Percentiles rank a stretch among this genome's conserved stretches.
phyloP scores from a whole-genome alignment of 2,113 vertebrate species.

The Vimba vimba region DNA sequence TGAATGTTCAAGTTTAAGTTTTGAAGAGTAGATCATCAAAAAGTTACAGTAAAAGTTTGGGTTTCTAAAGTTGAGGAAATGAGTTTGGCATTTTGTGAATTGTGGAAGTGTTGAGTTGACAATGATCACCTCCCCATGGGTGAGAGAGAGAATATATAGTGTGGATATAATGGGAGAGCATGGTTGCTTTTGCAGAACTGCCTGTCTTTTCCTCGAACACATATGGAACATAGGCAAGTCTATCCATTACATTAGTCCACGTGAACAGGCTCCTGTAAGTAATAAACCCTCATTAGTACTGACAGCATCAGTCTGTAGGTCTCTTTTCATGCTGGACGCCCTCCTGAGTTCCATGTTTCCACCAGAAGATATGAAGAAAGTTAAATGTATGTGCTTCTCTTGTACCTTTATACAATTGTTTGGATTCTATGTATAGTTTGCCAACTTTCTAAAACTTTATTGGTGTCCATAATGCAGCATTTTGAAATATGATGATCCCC shows the following conservation, averaged over 20 bases:
- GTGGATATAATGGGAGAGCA: neutral
- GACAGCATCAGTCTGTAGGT: neutral
- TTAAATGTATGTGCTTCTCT: constrained; percentile 42
- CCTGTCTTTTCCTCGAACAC: constrained; percentile 22
- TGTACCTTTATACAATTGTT: neutral
- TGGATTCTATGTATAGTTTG: neutral
- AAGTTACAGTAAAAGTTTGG: neutral
- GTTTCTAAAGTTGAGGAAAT: neutral
- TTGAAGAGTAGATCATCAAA: neutral
- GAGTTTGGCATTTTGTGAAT: neutral
- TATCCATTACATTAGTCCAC: neutral
- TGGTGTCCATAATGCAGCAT: no score
- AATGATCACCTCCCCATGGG: neutral
- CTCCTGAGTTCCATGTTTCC: neutral
- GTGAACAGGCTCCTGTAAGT: constrained; percentile 11
- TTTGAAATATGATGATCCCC: no score
- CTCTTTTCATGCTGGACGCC: neutral
- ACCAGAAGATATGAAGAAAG: constrained; percentile 43
- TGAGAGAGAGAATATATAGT: neutral
- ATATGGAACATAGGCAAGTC: neutral
- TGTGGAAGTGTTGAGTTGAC: constrained; percentile 24
- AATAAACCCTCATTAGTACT: neutral
- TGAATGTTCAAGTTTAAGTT: neutral
- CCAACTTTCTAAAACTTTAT: neutral
- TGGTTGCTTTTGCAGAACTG: constrained; percentile 13